These are phyloP conservation scores for Cepaea hortensis DNA, from an alignment of 2,888 invertebrate genomes.

Conservation along the genomic window DNA sequence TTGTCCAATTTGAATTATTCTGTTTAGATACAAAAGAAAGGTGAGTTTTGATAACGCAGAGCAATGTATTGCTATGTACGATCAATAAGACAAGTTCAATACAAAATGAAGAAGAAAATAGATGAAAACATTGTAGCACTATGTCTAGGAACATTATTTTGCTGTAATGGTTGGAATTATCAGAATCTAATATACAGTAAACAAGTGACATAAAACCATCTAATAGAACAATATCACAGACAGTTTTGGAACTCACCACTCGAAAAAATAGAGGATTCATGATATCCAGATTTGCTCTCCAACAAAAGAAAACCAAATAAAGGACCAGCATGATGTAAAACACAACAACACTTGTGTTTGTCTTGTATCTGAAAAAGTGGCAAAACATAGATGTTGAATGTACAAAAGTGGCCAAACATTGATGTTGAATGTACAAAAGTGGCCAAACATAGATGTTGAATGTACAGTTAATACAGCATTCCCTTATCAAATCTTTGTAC, in stretches of 20 bases:
- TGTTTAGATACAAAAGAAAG: no score
- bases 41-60: no score
- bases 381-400: neutral
- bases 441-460: neutral
- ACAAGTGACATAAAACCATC: conserved; percentile 17
- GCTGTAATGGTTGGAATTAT: no score
- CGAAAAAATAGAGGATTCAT: conserved; percentile 67
- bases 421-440: conserved; percentile 24
- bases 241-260: conserved; percentile 64
- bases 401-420: neutral
- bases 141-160: no score
- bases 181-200: neutral
- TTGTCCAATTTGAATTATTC: no score
- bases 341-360: conserved; percentile 13
- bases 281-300: conserved; percentile 73
- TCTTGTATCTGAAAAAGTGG: conserved; percentile 32
- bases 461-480: neutral
- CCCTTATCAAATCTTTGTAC: no score
- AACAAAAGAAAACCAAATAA: conserved; percentile 60
- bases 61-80: no score
- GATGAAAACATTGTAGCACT: no score
- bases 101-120: no score
- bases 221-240: neutral
- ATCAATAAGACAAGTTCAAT: no score
- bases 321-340: conserved; percentile 38